These are phyloP conservation scores for Pemphredon lugubris DNA, from an alignment of 2,888 invertebrate genomes.

Conservation along the genomic window DNA sequence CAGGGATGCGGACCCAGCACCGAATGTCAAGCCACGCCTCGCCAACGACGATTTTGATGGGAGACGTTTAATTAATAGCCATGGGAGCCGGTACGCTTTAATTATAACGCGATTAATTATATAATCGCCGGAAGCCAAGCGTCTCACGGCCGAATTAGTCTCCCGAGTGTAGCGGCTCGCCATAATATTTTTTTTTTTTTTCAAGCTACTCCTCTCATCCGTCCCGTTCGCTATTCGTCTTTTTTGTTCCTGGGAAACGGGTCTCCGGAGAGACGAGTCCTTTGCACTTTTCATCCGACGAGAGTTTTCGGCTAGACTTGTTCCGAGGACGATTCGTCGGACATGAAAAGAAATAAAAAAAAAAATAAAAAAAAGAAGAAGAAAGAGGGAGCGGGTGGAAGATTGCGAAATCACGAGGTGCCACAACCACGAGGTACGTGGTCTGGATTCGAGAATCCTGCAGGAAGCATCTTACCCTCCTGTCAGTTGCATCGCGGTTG, in stretches of 20 bases:
- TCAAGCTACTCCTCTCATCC: not conserved
- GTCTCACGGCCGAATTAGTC: constrained; percentile 26
- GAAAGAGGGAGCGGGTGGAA: constrained; percentile 4
- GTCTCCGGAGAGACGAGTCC: constrained; percentile 35
- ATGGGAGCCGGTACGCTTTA: constrained; percentile 39
- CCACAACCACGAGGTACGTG: constrained; percentile 62
- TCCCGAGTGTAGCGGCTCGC: constrained; percentile 1
- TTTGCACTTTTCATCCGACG: constrained; percentile 34
- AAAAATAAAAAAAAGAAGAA: constrained; percentile 21
- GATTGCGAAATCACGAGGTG: constrained; percentile 62
- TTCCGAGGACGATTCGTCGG: constrained; percentile 42
- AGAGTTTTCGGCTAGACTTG: constrained; percentile 43
- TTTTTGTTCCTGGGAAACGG: constrained; percentile 40
- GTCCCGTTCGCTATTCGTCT: constrained; percentile 11
- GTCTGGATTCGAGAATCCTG: constrained; percentile 53
- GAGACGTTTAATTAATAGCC: constrained; percentile 58
- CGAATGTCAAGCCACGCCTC: constrained; percentile 35
- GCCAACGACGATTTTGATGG: constrained; percentile 45
- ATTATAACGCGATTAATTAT: constrained; percentile 63
- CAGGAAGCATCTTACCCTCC: constrained; percentile 39
- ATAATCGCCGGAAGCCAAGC: constrained; percentile 35
- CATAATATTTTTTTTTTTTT: not conserved
- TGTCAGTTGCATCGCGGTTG: constrained; percentile 63
- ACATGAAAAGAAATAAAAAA: constrained; percentile 47
- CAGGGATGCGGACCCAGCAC: constrained; percentile 7